Evolutionary conservation across 2,113 vertebrate species (phyloP).

Genomic region (Alexandromys fortis): DNA sequence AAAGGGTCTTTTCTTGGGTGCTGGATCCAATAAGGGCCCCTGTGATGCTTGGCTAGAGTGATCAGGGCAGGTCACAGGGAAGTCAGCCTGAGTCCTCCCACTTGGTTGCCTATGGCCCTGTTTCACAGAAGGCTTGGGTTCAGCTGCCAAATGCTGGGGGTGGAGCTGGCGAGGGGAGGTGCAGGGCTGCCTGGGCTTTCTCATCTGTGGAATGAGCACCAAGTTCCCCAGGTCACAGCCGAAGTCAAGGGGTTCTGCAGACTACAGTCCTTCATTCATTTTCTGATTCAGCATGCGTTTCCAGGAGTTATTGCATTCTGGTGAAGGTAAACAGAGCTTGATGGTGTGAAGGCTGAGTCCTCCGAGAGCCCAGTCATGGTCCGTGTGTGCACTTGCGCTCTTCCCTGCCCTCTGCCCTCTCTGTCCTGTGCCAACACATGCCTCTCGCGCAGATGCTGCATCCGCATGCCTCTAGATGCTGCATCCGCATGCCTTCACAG

Average conservation of each 20-base stretch:
- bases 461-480: background rate
- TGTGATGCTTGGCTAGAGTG: background rate
- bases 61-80: background rate
- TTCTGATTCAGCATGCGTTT: background rate
- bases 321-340: background rate
- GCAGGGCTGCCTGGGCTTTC: background rate
- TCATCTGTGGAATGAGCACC: constrained; percentile 31
- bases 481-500: background rate
- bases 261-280: background rate
- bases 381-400: background rate
- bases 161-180: background rate
- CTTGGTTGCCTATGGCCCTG: background rate
- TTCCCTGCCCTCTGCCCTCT: background rate
- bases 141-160: background rate
- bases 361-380: background rate
- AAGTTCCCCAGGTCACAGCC: background rate
- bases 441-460: background rate
- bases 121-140: background rate
- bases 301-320: background rate
- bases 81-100: background rate
- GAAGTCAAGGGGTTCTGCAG: background rate
- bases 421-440: background rate
- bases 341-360: background rate
- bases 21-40: background rate
- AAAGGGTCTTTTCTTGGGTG: background rate